Evolutionary conservation across 2,888 invertebrate genomes (phyloP).

Genomic region (Chloroclysta siterata): DNA sequence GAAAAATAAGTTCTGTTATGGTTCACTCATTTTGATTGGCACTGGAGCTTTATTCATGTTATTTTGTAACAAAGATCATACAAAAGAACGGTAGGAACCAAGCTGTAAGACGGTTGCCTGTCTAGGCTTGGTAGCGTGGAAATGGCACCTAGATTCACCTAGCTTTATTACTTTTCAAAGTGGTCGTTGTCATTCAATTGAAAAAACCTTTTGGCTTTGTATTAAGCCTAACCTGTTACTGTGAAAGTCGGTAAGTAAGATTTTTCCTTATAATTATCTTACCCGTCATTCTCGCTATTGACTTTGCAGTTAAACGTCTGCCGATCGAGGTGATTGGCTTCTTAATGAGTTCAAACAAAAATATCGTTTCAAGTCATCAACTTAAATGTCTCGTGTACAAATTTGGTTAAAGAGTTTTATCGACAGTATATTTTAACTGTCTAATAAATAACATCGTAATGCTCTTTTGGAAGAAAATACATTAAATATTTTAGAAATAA

Average conservation of each 20-base stretch:
- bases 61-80: too few species aligned
- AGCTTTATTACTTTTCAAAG: too few species aligned
- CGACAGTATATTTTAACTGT: constrained; percentile 5
- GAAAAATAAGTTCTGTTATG: too few species aligned
- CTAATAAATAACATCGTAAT: constrained; percentile 19
- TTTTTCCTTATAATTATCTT: constrained; percentile 7
- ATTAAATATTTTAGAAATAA: constrained; percentile 3
- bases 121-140: too few species aligned
- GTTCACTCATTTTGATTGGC: too few species aligned
- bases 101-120: too few species aligned
- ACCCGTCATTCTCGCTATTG: constrained; percentile 10
- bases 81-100: too few species aligned
- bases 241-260: not conserved
- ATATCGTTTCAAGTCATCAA: constrained; percentile 16
- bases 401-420: constrained; percentile 10
- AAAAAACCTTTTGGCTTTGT: too few species aligned
- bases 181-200: too few species aligned
- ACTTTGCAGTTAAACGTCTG: constrained; percentile 14
- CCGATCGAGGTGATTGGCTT: constrained; percentile 26
- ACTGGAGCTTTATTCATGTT: too few species aligned
- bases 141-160: too few species aligned
- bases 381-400: constrained; percentile 16
- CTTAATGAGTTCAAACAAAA: constrained; percentile 21
- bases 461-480: constrained; percentile 1
- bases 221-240: too few species aligned